Conservation (phyloP, 2,888 invertebrate species). For the Salpingus planirostris region DNA sequence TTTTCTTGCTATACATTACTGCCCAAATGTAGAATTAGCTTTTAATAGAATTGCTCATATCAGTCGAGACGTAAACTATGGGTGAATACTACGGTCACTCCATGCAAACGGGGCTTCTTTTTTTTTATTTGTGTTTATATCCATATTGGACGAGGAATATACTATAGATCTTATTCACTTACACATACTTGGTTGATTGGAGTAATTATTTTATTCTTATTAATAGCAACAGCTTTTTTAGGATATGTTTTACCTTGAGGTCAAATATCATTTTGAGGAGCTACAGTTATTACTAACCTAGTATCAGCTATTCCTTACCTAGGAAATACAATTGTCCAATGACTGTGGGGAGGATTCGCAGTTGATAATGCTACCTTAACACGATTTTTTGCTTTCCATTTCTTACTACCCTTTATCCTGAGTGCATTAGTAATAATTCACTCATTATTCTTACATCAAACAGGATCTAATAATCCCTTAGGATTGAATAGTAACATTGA, state of each 20-base stretch:
- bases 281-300: conserved; percentile 48
- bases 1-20: conserved; percentile 63
- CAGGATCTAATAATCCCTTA: conserved; percentile 59
- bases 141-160: conserved; percentile 59
- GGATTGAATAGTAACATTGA: conserved; percentile 55
- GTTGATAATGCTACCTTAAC: conserved; percentile 65
- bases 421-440: conserved; percentile 53
- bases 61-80: conserved; percentile 60
- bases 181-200: conserved; percentile 51
- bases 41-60: conserved; percentile 61
- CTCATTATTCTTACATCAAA: conserved; percentile 56
- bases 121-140: conserved; percentile 61
- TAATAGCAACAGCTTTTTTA: conserved; percentile 66
- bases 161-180: conserved; percentile 43
- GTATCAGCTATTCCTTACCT: conserved; percentile 63
- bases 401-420: conserved; percentile 62
- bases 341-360: conserved; percentile 69
- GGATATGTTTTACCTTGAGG: conserved; percentile 72
- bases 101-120: conserved; percentile 66
- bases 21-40: conserved; percentile 52
- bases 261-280: conserved; percentile 75
- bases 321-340: conserved; percentile 54
- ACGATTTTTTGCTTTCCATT: conserved; percentile 68
- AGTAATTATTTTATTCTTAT: conserved; percentile 54
- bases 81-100: conserved; percentile 55